A percentile compares a stretch with the other conserved stretches of the same genome.
Conservation (phyloP, 2,113 vertebrate species). For the Oryzias javanicus region DNA sequence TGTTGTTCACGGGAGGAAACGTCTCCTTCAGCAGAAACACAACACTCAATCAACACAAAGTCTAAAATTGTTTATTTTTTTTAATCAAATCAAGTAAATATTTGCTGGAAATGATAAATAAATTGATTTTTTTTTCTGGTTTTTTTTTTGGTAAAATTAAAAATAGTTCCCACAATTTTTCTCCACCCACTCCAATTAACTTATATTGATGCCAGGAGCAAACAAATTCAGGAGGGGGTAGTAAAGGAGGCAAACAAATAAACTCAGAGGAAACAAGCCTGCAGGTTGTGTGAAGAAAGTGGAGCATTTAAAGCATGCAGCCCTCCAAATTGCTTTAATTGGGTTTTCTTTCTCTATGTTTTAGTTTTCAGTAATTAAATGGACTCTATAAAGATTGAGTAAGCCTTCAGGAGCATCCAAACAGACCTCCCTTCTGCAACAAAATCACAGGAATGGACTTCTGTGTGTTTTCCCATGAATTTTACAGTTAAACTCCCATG, state of each 20-base stretch:
- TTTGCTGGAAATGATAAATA: no score
- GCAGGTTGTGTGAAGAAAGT: conserved; percentile 19
- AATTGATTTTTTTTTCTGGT: no score
- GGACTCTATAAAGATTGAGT: neutral
- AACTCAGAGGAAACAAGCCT: conserved; percentile 19
- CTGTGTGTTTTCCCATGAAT: no score
- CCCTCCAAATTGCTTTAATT: neutral
- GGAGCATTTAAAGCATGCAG: conserved; percentile 26
- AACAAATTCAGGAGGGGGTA: conserved; percentile 42
- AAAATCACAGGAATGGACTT: no score
- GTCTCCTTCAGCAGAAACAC: neutral
- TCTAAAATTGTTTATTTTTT: neutral
- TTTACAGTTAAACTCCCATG: no score
- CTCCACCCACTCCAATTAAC: conserved; percentile 33
- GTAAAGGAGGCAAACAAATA: conserved; percentile 24
- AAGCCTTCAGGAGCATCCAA: neutral
- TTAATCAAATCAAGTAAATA: no score
- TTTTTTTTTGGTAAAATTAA: no score
- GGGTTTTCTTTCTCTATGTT: neutral
- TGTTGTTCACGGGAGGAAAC: conserved; percentile 16
- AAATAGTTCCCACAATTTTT: conserved; percentile 2
- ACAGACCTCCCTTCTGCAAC: no score
- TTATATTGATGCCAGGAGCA: conserved; percentile 40
- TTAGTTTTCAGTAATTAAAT: conserved; percentile 10
- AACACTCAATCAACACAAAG: neutral